phyloP scores from a whole-genome alignment of 1,140 invertebrate species.

The Drosophila bocki region DNA sequence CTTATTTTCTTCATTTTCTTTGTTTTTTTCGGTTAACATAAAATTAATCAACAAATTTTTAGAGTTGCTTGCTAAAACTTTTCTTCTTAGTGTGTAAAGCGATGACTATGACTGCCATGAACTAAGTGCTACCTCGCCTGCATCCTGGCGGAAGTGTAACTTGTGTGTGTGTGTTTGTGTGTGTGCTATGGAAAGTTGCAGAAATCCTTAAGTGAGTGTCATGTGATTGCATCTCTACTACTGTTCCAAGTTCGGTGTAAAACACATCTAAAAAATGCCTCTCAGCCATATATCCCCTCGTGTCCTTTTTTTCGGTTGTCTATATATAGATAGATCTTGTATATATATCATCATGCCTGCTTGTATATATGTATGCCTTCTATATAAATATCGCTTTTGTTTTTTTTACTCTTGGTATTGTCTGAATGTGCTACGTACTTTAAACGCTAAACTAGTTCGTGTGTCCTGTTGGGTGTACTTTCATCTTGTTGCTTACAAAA shows the following conservation, averaged over 20 bases:
- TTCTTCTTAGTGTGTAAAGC: conserved; percentile 39
- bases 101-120: neutral
- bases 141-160: neutral
- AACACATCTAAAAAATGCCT: conserved; percentile 55
- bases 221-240: conserved; percentile 15
- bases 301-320: conserved; percentile 4
- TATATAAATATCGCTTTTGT: conserved; percentile 45
- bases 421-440: conserved; percentile 81
- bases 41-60: conserved; percentile 82
- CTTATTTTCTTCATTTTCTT: conserved; percentile 22
- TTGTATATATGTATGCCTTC: conserved; percentile 45
- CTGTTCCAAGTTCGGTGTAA: conserved; percentile 34
- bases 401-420: conserved; percentile 61
- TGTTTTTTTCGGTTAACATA: conserved; percentile 60
- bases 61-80: conserved; percentile 62
- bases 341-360: conserved; percentile 19
- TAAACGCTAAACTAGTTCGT: conserved; percentile 73
- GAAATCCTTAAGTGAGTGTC: conserved; percentile 45
- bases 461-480: conserved; percentile 26
- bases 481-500: conserved; percentile 27
- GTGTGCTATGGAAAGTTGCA: conserved; percentile 63
- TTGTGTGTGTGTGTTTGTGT: conserved; percentile 22
- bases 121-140: neutral
- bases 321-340: conserved; percentile 28
- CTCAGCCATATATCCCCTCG: neutral